Evolutionary conservation across 2,113 vertebrate species (phyloP), one percentile per base, ranked within the genome.

Genomic region (Cromileptes altivelis): DNA sequence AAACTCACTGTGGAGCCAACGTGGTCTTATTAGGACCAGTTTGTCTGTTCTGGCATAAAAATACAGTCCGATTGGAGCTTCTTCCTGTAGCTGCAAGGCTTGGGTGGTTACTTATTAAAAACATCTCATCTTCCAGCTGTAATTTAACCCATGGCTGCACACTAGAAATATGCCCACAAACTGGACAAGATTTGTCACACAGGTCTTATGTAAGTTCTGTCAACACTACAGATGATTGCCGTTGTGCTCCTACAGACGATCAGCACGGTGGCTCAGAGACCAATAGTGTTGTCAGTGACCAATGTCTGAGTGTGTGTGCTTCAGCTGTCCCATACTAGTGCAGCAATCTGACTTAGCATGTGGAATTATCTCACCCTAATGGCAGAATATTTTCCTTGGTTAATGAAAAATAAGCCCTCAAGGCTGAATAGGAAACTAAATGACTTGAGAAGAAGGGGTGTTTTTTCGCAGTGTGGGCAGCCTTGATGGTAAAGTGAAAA

Each of bases 31-130:
- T 78, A 58, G 64, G 49, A 61, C 67, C 30, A 71, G 74, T 80
- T 82, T 84, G 58, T 57, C 75, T 89, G 52, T 72, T 85, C 70
- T 88, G 85, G 79, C 62, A 69, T 19, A 49, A 8, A 37, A 15
- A 72, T 8, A 33, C 27, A 58, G 57, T 73, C 37, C 57, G 69
- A 76, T 27, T 86, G 60, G 78, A 78, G 52, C 45, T 71, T 78
- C 64, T 40, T 76, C 62, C 25, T 82, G 61, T 70, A 80, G 85
- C 81, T 77, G 55, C 47, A 14, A 71, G 68, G 53, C 85, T 88
- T 15, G 67, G 72, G 58, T 84, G 47, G 65, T 84, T 88, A 80
- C 81, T 65, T 75, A 73, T 91, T 81, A 86, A 92, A 90, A 91
- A 75, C 73, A 88, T 86, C 47, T 67, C 85, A 86, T 81, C 78